Evolutionary conservation across 1,140 invertebrate species (phyloP), one percentile per base, ranked within the genome.

Genomic region (Drosophila repleta): DNA sequence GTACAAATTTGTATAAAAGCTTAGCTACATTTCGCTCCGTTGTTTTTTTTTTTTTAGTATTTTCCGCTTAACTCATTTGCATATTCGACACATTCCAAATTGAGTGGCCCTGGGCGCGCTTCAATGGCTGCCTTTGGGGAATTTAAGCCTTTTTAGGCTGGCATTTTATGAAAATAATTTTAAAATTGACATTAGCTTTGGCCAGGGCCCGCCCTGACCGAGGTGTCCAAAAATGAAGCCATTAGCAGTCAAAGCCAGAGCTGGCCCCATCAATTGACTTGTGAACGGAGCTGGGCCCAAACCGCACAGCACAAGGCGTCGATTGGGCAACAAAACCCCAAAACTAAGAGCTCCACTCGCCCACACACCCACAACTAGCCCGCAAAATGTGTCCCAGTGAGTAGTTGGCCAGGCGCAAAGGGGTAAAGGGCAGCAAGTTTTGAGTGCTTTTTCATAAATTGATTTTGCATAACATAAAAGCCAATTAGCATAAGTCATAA

Each of bases 1-100:
- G 65, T 78, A 82, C 80, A 85, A 85, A 85, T 85, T 85, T 85
- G 82, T 85, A 72, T 66, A 87, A 85, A 71, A 82, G 82, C 82
- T 87, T 87, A 87, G 82, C 49, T 62, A 57, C 39, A 63, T 53
- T 43, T 67, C n/a, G n/a, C n/a, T n/a, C n/a, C 48, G 1, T 6
- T 26, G 1, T 26, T 6, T 29, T 6, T 29, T 6, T 29, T 6
- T 29, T 8, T 2, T 8, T 8, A 1, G 2, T 29, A 10, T 29
- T 29, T 56, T 46, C 17, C 62, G 46, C 45, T 82, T 39, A 88
- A 76, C 58, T 78, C 71, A 87, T 87, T 87, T 87, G 71, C 82
- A 87, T 87, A 88, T 82, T 88, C 73, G 76, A 78, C 80, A 74
- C 76, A 76, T 83, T 76, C 61, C 15, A 46, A 84, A 76, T 73